A percentile compares a stretch with the other conserved stretches of the same genome.
Conservation (phyloP, 2,797 vertebrate genomes). For the Liparis tanakae region DNA sequence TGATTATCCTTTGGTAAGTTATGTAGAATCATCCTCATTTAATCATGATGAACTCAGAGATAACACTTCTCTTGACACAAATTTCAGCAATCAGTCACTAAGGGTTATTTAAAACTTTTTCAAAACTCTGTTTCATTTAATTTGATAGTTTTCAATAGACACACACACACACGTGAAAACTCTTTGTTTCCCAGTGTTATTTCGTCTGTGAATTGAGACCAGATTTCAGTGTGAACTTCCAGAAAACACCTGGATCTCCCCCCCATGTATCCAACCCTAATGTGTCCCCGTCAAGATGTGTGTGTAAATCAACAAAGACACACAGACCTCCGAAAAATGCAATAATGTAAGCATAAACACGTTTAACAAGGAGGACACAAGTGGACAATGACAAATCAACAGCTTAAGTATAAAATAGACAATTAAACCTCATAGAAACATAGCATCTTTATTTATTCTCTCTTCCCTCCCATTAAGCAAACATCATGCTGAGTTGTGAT, state of each 20-base stretch:
- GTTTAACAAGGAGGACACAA: not conserved
- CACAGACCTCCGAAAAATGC: not conserved
- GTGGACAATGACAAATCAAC: not conserved
- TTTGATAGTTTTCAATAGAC: not conserved
- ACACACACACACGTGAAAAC: not conserved
- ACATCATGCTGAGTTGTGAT: conserved; percentile 6
- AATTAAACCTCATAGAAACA: not conserved
- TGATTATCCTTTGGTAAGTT: not conserved
- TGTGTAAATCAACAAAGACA: not conserved
- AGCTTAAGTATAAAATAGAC: not conserved
- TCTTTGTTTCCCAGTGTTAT: conserved; percentile 1
- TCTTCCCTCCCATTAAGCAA: conserved; percentile 1
- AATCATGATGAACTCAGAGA: not conserved
- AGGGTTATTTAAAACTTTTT: not conserved
- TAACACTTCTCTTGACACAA: not conserved
- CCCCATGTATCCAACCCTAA: not conserved
- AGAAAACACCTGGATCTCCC: not conserved
- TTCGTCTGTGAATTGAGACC: not conserved
- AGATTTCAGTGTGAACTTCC: not conserved
- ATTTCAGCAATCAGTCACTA: not conserved
- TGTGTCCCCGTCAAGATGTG: not conserved
- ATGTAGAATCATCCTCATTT: too few relatives aligned
- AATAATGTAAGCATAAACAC: not conserved
- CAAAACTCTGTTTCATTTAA: not conserved
- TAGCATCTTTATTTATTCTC: not conserved